Evolutionary conservation across 2,113 vertebrate genomes (phyloP).

Genomic region (Malurus alboscapulatus): DNA sequence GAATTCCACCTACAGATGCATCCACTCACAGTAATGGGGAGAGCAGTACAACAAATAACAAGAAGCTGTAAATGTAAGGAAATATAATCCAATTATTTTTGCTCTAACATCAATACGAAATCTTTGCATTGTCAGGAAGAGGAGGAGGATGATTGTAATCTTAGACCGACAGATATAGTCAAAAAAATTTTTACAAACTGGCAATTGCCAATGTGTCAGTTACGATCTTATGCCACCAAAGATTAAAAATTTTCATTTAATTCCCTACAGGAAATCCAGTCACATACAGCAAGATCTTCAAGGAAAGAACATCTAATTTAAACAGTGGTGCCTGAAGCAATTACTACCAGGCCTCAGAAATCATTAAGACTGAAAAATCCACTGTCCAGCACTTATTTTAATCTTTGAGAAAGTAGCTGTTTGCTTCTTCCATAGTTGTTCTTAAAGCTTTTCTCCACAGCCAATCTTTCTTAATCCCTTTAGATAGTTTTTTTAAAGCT

Average conservation of each 20-base stretch:
- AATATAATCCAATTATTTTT: not conserved
- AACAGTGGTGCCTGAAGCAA: not conserved
- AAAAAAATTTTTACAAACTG: not conserved
- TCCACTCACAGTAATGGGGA: not conserved
- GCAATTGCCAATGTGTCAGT: not conserved
- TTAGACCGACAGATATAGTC: rapidly evolving
- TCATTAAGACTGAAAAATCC: not conserved
- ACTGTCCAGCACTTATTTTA: not conserved
- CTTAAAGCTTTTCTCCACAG: not conserved
- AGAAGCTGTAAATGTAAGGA: not conserved
- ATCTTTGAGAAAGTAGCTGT: not conserved
- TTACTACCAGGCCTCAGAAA: not conserved
- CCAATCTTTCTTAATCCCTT: not conserved
- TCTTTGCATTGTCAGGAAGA: not conserved
- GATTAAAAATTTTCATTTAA: not conserved
- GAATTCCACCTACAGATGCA: not conserved
- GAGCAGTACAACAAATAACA: not conserved
- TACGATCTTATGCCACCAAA: not conserved
- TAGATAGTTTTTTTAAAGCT: not conserved
- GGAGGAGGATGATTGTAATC: not conserved
- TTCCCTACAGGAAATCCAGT: not conserved
- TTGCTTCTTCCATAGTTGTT: not conserved
- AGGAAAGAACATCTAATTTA: not conserved
- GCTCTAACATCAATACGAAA: not conserved
- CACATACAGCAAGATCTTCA: not conserved